A percentile compares a stretch with the other conserved stretches of the same genome.
These are phyloP conservation scores for Lycopodina hypogea DNA, from an alignment of 37 sponge, comb jelly and placozoan genomes.

Conservation along the genomic window DNA sequence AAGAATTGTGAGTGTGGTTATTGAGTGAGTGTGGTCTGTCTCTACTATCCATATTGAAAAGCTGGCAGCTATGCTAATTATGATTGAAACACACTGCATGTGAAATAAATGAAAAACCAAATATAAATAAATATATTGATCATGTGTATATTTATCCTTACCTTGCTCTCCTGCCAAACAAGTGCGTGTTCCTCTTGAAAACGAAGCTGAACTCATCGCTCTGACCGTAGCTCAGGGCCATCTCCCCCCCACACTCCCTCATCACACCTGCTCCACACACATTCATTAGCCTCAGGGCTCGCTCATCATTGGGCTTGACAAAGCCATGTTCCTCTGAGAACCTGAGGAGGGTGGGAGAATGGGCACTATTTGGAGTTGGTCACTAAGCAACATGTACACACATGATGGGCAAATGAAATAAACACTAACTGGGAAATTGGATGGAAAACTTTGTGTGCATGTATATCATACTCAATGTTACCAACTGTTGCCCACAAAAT, in stretches of 20 bases:
- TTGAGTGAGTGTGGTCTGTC: too few species aligned
- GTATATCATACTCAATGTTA: too few species aligned
- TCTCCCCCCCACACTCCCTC: conserved; percentile 79
- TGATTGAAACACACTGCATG: too few species aligned
- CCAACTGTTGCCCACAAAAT: too few species aligned
- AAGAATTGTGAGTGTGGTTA: too few species aligned
- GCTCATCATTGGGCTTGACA: conserved; percentile 88
- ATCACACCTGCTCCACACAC: conserved; percentile 79
- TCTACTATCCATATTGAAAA: too few species aligned
- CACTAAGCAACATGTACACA: not conserved
- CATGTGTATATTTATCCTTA: too few species aligned
- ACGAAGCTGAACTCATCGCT: conserved; percentile 99
- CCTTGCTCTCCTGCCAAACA: conserved; percentile 86
- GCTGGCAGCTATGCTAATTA: too few species aligned
- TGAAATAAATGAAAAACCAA: too few species aligned
- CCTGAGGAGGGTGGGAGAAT: conserved; percentile 35
- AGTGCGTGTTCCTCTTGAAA: conserved; percentile 64
- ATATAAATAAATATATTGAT: too few species aligned
- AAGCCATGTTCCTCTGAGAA: conserved; percentile 81
- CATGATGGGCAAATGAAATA: not conserved
- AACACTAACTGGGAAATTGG: too few species aligned
- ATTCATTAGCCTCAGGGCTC: conserved; percentile 92
- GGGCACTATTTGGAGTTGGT: not conserved
- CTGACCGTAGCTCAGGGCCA: conserved; percentile 94
- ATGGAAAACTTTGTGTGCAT: not conserved